Conservation (phyloP, 2,113 vertebrate genomes). For the Thunnus maccoyii region DNA sequence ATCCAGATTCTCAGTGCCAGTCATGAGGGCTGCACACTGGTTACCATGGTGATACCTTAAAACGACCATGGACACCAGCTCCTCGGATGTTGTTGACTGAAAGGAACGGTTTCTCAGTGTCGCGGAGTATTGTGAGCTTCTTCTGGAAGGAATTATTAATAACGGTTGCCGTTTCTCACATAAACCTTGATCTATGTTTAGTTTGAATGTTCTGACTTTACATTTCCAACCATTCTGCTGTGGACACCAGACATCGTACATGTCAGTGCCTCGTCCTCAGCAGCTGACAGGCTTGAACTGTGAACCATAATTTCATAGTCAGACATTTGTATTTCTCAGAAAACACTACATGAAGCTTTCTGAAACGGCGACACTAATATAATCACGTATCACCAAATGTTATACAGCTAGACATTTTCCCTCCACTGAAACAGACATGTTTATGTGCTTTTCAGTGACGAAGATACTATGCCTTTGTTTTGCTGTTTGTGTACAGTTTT, state of each 20-base stretch:
- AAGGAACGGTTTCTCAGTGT: neutral
- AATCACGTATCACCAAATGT: neutral
- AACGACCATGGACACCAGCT: neutral
- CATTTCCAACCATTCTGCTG: constrained; percentile 12
- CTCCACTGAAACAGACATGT: constrained; percentile 4
- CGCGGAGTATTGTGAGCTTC: neutral
- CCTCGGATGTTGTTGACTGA: neutral
- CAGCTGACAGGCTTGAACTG: constrained; percentile 17
- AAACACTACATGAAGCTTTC: constrained; percentile 37
- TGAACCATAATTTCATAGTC: neutral
- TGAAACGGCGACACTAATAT: constrained; percentile 3
- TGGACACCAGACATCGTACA: neutral
- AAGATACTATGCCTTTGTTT: constrained; percentile 49
- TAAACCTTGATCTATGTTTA: neutral
- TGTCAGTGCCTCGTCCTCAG: constrained; percentile 29
- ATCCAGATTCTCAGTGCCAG: constrained; percentile 61
- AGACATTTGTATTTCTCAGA: constrained; percentile 15
- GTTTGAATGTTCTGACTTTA: constrained; percentile 17
- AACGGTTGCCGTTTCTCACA: neutral
- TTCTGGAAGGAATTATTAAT: neutral
- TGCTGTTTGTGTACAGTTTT: constrained; percentile 59
- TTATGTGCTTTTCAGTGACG: constrained; percentile 15
- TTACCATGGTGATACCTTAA: constrained; percentile 45
- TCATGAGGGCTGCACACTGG: constrained; percentile 31
- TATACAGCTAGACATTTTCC: neutral